A percentile compares a stretch with the other conserved stretches of the same genome.
Conservation (phyloP, 2,797 vertebrate genomes). For the Chaenodraco wilsoni region DNA sequence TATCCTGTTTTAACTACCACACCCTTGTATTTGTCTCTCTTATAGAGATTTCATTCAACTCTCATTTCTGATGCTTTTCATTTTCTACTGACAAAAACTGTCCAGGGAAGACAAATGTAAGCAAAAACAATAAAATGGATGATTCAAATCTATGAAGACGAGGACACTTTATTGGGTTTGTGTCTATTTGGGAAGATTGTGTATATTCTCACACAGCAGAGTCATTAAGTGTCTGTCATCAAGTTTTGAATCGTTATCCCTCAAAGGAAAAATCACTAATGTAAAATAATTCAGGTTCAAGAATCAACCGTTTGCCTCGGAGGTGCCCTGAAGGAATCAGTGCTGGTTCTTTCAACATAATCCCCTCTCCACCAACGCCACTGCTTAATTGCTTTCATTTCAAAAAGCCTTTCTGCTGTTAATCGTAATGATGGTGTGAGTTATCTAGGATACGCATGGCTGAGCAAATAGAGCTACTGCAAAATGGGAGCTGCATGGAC, state of each 20-base stretch:
- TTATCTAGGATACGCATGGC: constrained; percentile 39
- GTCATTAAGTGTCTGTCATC: constrained; percentile 2
- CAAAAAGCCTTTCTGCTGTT: constrained; percentile 48
- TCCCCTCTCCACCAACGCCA: constrained; percentile 35
- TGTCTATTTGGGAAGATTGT: constrained; percentile 7
- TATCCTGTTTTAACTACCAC: neutral
- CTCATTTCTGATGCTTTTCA: constrained; percentile 9
- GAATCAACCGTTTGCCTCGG: constrained; percentile 27
- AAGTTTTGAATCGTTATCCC: constrained; percentile 30
- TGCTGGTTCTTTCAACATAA: constrained; percentile 36
- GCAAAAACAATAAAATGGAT: constrained; percentile 19
- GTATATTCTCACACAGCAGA: neutral
- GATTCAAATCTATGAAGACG: constrained; percentile 13
- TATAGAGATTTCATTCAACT: neutral
- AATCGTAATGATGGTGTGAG: constrained; percentile 52
- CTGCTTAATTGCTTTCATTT: constrained; percentile 55
- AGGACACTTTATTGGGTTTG: constrained; percentile 15
- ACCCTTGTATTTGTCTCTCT: neutral
- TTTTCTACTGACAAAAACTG: constrained; percentile 27
- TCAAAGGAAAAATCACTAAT: constrained; percentile 15
- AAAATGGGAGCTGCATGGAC: constrained; percentile 16
- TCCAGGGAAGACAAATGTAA: constrained; percentile 13
- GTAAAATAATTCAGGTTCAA: constrained; percentile 33
- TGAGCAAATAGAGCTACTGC: constrained; percentile 37
- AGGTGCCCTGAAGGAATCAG: constrained; percentile 25